Base-by-base conservation (phyloP, 2,113 vertebrate species). In the Cercocebus atys region DNA sequence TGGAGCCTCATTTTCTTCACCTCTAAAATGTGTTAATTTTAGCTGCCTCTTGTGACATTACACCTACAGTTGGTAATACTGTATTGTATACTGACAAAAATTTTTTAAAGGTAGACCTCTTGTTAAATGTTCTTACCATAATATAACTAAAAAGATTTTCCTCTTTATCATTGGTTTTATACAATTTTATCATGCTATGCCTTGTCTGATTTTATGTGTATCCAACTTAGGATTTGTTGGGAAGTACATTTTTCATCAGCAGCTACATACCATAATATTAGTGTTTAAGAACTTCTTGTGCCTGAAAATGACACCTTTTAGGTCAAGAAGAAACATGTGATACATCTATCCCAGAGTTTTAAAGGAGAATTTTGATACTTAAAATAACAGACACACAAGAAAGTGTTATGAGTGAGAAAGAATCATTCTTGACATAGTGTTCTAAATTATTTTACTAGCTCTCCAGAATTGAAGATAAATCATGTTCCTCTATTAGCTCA, bases 281-380 rank as follows among this genome's bases (percentile, higher is more conserved):
- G 94, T 32, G 85, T 75, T 89, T 94, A 93, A 96, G 94, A 97
- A 97, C 89, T 70, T 78, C 18, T 52, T 16, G 32, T 76, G 16
- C 27, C 47, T 25, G 57, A 45, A 80, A 78, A 83, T 10, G 30
- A 59, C 27, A 64, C 59, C 68, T 72, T 78, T 52, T 17, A 38
- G 68, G 76, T 52, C 38, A 68, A 87, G 40, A 78, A 91, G 83
- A 88, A 78, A 76, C 35, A 76, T 81, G 55, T 81, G 59, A 59
- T 70, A 73, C 75, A 75, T 57, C 81, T 27, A 82, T 43, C 17
- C 38, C 23, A 75, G 86, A 81, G 40, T 25, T 66, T 45, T 59
- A 22, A 38, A 25, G 10, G 72, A 89, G 32, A 64, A 90, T 73
- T 66, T 73, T 72, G 55, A 85, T 86, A 86, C 57, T 86, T 86